These are phyloP conservation scores for Pecten maximus DNA, from an alignment of 2,888 invertebrate species.

Conservation along the genomic window DNA sequence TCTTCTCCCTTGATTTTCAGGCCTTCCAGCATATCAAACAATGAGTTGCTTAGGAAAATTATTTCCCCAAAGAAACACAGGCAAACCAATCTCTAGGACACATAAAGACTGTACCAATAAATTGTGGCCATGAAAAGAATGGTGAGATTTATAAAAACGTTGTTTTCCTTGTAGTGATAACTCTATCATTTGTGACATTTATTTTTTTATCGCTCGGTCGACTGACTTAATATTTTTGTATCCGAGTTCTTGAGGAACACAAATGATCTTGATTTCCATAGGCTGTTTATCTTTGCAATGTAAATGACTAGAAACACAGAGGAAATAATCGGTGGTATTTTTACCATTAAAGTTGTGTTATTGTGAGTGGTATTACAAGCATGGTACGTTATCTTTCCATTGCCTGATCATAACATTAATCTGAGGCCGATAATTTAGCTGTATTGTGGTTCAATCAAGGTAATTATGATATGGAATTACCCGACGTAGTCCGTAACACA, in stretches of 20 bases:
- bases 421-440: constrained; percentile 39
- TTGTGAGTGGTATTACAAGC: neutral
- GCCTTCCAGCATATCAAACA: constrained; percentile 12
- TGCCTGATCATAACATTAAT: constrained; percentile 39
- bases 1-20: neutral
- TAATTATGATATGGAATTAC: constrained; percentile 49
- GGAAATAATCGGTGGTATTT: constrained; percentile 19
- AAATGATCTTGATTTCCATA: neutral
- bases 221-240: constrained; percentile 4
- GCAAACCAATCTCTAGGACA: neutral
- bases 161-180: neutral
- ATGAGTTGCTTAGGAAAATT: constrained; percentile 13
- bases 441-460: constrained; percentile 44
- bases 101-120: neutral
- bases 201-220: neutral
- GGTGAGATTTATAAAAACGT: neutral
- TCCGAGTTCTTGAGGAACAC: constrained; percentile 15
- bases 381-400: constrained; percentile 37
- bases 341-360: constrained; percentile 4
- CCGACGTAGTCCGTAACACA: constrained; percentile 21
- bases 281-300: neutral
- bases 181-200: neutral
- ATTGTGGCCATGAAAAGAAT: neutral
- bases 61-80: constrained; percentile 12
- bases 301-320: neutral